Percentiles rank a stretch among this genome's conserved stretches.
Conservation (phyloP, 2,113 vertebrate genomes). For the Crypturellus undulatus region DNA sequence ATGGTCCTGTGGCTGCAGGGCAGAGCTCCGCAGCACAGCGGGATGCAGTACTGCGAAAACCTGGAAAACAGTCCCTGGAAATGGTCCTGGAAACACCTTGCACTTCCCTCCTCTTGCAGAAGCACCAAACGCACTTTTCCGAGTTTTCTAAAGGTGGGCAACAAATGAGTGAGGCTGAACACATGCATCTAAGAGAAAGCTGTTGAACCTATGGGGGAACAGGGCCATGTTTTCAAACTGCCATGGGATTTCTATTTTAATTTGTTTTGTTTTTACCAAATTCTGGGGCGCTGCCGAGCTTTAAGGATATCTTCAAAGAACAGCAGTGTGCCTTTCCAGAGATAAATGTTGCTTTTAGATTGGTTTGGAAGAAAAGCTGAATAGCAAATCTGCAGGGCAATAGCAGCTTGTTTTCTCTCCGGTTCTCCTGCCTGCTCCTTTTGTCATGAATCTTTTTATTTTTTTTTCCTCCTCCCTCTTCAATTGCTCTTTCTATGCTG, state of each 20-base stretch:
- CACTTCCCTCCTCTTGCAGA: rapidly evolving
- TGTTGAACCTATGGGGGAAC: neutral
- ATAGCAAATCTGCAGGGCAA: neutral
- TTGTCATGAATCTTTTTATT: neutral
- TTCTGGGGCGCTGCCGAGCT: neutral
- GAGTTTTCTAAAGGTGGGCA: neutral
- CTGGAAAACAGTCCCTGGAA: neutral
- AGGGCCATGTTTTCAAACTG: neutral
- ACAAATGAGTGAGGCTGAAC: neutral
- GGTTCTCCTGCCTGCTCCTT: neutral
- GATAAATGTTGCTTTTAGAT: conserved; percentile 10
- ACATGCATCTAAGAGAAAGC: neutral
- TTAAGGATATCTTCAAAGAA: conserved; percentile 8
- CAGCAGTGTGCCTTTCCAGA: neutral
- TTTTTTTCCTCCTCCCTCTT: neutral
- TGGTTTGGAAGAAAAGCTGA: neutral
- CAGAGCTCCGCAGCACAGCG: neutral
- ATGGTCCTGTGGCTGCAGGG: too few relatives aligned
- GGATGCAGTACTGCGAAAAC: neutral
- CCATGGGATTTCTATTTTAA: neutral
- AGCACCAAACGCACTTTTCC: neutral
- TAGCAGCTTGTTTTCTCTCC: neutral
- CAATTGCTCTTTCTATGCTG: neutral
- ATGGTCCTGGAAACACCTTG: neutral
- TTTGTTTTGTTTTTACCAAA: neutral